phyloP scores from a whole-genome alignment of 2,888 invertebrate species.

The Drosophila peninsularis region DNA sequence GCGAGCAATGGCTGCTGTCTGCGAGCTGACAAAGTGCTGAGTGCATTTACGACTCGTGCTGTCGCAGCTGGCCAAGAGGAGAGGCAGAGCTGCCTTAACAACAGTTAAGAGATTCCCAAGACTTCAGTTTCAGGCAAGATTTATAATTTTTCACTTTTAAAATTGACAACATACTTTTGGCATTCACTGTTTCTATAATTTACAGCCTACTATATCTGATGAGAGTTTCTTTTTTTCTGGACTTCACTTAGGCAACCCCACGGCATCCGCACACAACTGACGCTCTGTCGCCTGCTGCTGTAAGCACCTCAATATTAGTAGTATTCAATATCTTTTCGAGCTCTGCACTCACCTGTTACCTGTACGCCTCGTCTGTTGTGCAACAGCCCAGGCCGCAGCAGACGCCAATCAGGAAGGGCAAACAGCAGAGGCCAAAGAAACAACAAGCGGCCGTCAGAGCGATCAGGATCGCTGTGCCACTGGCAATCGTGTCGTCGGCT shows the following conservation, averaged over 20 bases:
- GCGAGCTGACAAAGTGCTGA: constrained; percentile 79
- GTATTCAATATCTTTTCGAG: no score
- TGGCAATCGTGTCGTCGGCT: background rate
- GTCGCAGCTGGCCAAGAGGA: constrained; percentile 10
- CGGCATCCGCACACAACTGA: no score
- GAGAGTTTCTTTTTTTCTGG: background rate
- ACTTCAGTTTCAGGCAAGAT: background rate
- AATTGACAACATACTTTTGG: background rate
- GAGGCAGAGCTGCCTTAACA: no score
- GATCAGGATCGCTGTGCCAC: constrained; percentile 13
- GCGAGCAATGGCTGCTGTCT: constrained; percentile 70
- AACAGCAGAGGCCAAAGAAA: constrained; percentile 11
- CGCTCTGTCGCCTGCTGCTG: background rate
- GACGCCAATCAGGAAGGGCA: constrained; percentile 24
- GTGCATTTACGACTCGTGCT: constrained; percentile 71
- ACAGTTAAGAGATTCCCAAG: background rate
- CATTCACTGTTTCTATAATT: background rate
- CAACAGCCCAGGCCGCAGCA: constrained; percentile 31
- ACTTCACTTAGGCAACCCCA: background rate
- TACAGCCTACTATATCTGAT: background rate
- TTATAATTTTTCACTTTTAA: background rate
- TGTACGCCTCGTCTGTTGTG: background rate
- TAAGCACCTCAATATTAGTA: no score
- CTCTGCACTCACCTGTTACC: background rate
- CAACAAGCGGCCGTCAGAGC: background rate